These are phyloP conservation scores for Lepidochrysops patricia DNA, from an alignment of 2,888 invertebrate species.

Conservation along the genomic window DNA sequence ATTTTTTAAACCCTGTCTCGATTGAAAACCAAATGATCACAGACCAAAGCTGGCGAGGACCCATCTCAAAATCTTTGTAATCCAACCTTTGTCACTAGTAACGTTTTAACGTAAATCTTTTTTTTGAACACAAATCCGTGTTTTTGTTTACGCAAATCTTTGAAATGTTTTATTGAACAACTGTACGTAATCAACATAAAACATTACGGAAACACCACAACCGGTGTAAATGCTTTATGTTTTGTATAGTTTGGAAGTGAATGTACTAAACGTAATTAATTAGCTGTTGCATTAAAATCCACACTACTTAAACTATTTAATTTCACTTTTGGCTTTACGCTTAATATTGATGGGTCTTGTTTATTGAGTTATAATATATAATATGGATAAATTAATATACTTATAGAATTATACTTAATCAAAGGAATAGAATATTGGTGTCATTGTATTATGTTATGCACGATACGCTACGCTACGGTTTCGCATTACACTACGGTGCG, in stretches of 20 bases:
- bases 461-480: too few species aligned
- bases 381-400: too few species aligned
- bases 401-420: too few species aligned
- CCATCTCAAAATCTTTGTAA: slow-evolving; percentile 41
- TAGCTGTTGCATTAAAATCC: too few species aligned
- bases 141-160: slow-evolving; percentile 5
- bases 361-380: too few species aligned
- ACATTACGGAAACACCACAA: neutral
- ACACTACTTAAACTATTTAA: too few species aligned
- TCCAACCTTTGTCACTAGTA: slow-evolving; percentile 17
- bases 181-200: neutral
- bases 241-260: too few species aligned
- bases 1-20: neutral
- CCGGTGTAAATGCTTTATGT: neutral
- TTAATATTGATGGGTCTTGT: too few species aligned
- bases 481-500: neutral
- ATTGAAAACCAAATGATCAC: slow-evolving; percentile 20
- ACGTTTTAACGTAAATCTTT: slow-evolving; percentile 16
- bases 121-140: slow-evolving; percentile 8
- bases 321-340: too few species aligned
- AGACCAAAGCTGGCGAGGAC: slow-evolving; percentile 46
- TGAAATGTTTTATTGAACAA: neutral
- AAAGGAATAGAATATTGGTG: too few species aligned
- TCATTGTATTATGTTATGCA: too few species aligned
- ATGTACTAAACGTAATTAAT: too few species aligned